Conservation (phyloP, 1,140 invertebrate species). For the Drosophila carrolli region DNA sequence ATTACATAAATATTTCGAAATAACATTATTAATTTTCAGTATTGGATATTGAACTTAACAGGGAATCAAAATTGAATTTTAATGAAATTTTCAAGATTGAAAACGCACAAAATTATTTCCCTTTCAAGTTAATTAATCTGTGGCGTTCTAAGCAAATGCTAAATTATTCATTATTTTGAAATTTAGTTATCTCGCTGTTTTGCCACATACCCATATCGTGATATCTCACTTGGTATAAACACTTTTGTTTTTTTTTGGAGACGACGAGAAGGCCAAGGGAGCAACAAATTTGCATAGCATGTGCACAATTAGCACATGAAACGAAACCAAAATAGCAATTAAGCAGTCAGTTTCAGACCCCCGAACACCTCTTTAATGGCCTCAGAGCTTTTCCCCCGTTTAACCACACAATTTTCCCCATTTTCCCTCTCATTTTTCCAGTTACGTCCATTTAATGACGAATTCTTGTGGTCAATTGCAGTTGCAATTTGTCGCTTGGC, state of each 20-base stretch:
- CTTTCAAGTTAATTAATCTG: conserved; percentile 1
- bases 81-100: background rate
- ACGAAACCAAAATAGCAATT: conserved; percentile 41
- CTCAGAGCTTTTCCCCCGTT: background rate
- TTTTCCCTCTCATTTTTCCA: conserved; percentile 11
- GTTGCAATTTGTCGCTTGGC: conserved; percentile 24
- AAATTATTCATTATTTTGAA: conserved; percentile 20
- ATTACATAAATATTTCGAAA: no score
- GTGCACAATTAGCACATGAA: conserved; percentile 47
- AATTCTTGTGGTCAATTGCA: conserved; percentile 38
- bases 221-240: conserved; percentile 18
- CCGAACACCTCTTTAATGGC: background rate
- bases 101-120: background rate
- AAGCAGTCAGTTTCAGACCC: conserved; percentile 22
- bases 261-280: conserved; percentile 16
- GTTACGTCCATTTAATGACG: conserved; percentile 32
- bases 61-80: no score
- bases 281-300: conserved; percentile 41
- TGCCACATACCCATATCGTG: conserved; percentile 4
- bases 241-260: conserved; percentile 6
- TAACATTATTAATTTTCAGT: no score
- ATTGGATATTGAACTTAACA: no score
- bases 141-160: background rate
- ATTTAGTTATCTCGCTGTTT: conserved; percentile 16
- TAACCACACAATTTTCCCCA: background rate